A percentile compares a stretch with the other conserved stretches of the same genome.
Conservation (phyloP, 2,888 invertebrate species). For the Acleris cristana region DNA sequence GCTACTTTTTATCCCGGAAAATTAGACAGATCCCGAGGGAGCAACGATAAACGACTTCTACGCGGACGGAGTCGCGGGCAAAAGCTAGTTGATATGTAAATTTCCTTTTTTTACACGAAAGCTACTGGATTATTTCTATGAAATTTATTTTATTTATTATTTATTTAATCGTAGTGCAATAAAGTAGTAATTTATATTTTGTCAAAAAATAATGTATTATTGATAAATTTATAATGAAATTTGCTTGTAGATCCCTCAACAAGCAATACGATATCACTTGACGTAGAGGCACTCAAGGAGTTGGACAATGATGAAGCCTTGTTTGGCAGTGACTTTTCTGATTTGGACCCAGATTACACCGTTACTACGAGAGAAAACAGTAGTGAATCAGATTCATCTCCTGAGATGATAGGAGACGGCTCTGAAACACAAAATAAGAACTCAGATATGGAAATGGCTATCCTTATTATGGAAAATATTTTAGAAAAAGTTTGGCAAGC, state of each 20-base stretch:
- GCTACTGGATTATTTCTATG: too few species aligned
- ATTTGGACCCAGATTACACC: neutral
- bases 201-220: too few species aligned
- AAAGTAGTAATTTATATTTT: too few species aligned
- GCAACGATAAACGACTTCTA: too few species aligned
- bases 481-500: neutral
- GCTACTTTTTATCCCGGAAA: too few species aligned
- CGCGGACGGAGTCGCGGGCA: too few species aligned
- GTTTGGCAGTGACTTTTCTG: conserved; percentile 3
- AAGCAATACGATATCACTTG: conserved; percentile 4
- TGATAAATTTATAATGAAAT: too few species aligned
- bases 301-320: neutral
- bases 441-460: neutral
- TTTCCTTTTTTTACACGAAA: too few species aligned
- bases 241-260: neutral
- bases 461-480: neutral
- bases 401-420: neutral
- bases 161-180: too few species aligned
- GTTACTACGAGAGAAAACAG: neutral
- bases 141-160: too few species aligned
- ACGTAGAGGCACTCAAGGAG: neutral
- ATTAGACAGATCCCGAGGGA: too few species aligned
- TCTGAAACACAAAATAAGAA: neutral
- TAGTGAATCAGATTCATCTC: neutral
- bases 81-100: too few species aligned